Evolutionary conservation across 2,888 invertebrate genomes (phyloP).

Genomic region (Abrostola triplasia): DNA sequence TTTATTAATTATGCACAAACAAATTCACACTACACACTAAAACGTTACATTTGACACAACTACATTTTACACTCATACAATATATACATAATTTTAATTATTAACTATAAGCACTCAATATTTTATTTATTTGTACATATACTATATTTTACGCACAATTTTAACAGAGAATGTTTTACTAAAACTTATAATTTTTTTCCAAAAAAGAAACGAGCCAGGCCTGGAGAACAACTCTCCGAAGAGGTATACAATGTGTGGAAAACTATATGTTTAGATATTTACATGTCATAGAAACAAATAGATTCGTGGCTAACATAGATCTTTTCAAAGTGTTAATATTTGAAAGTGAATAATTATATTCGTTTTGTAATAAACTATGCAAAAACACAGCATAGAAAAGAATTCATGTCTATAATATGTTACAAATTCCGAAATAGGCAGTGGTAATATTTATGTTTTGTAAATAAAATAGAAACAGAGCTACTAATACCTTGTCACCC

Average conservation of each 20-base stretch:
- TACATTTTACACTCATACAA: constrained; percentile 48
- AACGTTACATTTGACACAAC: constrained; percentile 29
- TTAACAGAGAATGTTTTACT: constrained; percentile 86
- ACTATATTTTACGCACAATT: constrained; percentile 69
- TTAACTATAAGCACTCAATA: constrained; percentile 55
- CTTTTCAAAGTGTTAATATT: constrained; percentile 78
- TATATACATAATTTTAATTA: constrained; percentile 40
- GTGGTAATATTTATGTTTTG: constrained; percentile 42
- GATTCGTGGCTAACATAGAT: constrained; percentile 87
- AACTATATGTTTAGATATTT: constrained; percentile 83
- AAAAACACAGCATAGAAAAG: constrained; percentile 33
- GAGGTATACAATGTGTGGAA: constrained; percentile 89
- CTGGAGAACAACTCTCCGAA: constrained; percentile 92
- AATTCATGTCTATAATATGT: constrained; percentile 15
- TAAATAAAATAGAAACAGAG: constrained; percentile 59
- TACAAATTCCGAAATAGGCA: constrained; percentile 26
- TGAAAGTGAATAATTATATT: constrained; percentile 59
- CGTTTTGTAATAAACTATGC: constrained; percentile 44
- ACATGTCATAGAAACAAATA: constrained; percentile 80
- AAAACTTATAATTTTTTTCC: constrained; percentile 86
- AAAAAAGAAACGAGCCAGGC: constrained; percentile 92
- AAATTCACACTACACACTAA: constrained; percentile 47
- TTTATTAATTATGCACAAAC: constrained; percentile 41
- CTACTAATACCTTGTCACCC: constrained; percentile 78
- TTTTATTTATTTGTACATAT: constrained; percentile 59